Conservation (phyloP, 2,888 invertebrate genomes). For the Luffia ferchaultella region DNA sequence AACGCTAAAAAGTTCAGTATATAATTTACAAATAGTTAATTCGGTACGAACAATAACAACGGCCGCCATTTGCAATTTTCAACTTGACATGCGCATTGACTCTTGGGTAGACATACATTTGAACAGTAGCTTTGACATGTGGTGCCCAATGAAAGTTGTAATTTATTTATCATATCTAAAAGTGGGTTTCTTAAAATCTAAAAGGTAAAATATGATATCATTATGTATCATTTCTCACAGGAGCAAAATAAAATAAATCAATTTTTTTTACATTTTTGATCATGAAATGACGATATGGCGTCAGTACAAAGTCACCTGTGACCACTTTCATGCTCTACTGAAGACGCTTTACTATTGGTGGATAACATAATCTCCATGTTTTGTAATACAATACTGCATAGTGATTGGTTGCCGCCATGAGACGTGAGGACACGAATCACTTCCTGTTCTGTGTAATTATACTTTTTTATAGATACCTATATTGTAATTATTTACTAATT, state of each 20-base stretch:
- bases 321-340: constrained; percentile 46
- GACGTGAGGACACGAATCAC: constrained; percentile 54
- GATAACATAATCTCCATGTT: constrained; percentile 39
- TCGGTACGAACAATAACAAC: constrained; percentile 99
- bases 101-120: constrained; percentile 52
- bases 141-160: constrained; percentile 15
- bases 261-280: neutral
- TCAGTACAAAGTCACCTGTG: constrained; percentile 31
- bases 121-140: constrained; percentile 37
- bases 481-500: too few species aligned
- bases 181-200: neutral
- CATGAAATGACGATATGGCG: constrained; percentile 15
- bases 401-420: constrained; percentile 51
- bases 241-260: neutral
- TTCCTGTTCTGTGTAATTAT: constrained; percentile 35
- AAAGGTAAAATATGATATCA: neutral
- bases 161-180: neutral
- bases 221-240: neutral
- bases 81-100: constrained; percentile 77
- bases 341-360: constrained; percentile 41
- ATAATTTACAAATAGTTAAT: constrained; percentile 75
- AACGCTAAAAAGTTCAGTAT: constrained; percentile 72
- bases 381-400: constrained; percentile 27
- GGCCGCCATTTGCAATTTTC: constrained; percentile 98
- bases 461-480: neutral